Evolutionary conservation across 2,888 invertebrate genomes (phyloP).

Genomic region (Punctoribates punctum): DNA sequence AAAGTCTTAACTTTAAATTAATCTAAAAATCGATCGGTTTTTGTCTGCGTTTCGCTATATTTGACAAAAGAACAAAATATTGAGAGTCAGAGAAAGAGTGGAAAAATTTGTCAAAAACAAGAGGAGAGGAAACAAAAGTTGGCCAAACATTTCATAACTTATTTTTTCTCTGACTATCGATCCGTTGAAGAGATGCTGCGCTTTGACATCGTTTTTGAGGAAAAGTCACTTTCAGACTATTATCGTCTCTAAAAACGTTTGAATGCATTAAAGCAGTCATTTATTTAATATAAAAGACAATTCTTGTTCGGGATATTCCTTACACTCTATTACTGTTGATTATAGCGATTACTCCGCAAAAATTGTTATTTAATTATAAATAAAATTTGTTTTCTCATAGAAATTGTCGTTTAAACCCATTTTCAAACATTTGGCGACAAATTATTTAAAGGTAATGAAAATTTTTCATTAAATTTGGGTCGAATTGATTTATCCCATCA

Average conservation of each 20-base stretch:
- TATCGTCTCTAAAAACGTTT: constrained; percentile 1
- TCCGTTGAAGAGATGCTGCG: constrained; percentile 34
- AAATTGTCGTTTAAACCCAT: too few relatives aligned
- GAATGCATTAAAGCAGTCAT: not conserved
- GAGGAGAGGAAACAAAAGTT: not conserved
- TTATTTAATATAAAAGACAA: not conserved
- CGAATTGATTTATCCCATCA: too few relatives aligned
- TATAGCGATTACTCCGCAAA: too few relatives aligned
- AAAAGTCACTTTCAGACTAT: constrained; percentile 31
- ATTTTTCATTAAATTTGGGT: too few relatives aligned
- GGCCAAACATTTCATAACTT: constrained; percentile 25
- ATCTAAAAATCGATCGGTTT: not conserved
- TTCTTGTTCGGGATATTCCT: constrained; percentile 11
- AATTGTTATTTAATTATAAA: too few relatives aligned
- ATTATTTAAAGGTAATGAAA: not conserved
- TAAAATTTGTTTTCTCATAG: too few relatives aligned
- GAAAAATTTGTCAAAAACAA: not conserved
- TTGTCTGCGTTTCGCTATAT: not conserved
- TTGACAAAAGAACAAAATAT: not conserved
- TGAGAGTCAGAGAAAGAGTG: not conserved
- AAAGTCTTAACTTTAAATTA: not conserved
- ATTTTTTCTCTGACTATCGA: constrained; percentile 27
- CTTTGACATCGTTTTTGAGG: not conserved
- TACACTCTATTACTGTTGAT: not conserved
- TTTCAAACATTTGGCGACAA: not conserved